Evolutionary conservation across 2,113 vertebrate species (phyloP), one percentile per base, ranked within the genome.

Genomic region (Cariama cristata): DNA sequence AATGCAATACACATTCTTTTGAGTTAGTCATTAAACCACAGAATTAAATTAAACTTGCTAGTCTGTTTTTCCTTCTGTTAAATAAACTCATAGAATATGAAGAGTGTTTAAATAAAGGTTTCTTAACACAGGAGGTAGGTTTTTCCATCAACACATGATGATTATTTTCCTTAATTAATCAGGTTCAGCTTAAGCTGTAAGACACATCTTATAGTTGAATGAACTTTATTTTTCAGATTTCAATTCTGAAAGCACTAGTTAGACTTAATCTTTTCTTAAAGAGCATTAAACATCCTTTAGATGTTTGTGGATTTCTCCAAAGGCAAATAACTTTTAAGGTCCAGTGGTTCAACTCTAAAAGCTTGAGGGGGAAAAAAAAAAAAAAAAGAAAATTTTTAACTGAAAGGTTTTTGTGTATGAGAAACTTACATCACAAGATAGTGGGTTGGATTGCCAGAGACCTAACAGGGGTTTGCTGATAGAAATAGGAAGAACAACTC

Each of bases 1-100:
- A 93, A 76, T 59, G 80, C 86, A 71, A 38, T 35, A 40, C 59
- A 69, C 63, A 84, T 95, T 79, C 95, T 95, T 86, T n/a, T 3
- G 75, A 88, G 30, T 92, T 86, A 91, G 95, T 95, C 90, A 94
- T 79, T 95, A 92, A 97, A 93, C 94, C 96, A 92, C 95, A 94
- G 33, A 79, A 82, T 88, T 88, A 88, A 84, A 79, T 95, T 55
- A 50, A 77, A 23, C 73, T 95, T 83, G 67, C 68, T 73, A 55
- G 58, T 82, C 44, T 92, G 63, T 79, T 92, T 94, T 95, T 96
- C 20, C 49, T 90, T 93, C 73, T 86, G 33, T 83, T 94, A 96
- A 89, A 86, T 82, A 86, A 90, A 91, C 63, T 93, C 44, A 6
- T 22, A 56, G 58, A 47, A 12, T 69, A 91, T 72, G 76, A 90